These are phyloP conservation scores for Venusia cambrica DNA, from an alignment of 2,888 invertebrate genomes.

Conservation along the genomic window DNA sequence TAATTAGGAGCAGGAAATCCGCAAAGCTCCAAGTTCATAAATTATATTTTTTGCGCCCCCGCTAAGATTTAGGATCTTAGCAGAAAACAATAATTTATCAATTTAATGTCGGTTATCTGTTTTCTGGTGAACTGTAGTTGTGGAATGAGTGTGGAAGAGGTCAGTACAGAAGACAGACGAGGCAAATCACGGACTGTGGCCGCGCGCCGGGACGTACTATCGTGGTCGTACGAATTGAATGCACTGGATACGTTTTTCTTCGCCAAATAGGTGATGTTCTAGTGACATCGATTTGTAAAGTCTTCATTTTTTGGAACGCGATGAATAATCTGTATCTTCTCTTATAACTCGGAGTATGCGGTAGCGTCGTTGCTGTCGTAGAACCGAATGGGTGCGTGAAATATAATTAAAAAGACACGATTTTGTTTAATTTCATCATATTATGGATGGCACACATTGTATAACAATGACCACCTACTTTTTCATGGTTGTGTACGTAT, in stretches of 20 bases:
- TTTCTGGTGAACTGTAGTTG: constrained; percentile 8
- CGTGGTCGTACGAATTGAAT: not conserved
- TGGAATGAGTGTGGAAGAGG: no score
- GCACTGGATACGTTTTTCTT: constrained; percentile 1
- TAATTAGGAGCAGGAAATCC: constrained; percentile 5
- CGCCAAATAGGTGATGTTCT: not conserved
- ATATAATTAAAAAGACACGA: not conserved
- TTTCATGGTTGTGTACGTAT: not conserved
- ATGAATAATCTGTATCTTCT: no score
- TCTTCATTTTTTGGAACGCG: no score
- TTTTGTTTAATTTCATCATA: constrained; percentile 1
- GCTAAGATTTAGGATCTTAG: constrained; percentile 2
- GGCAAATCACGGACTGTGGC: no score
- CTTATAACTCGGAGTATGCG: not conserved
- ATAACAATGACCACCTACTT: not conserved
- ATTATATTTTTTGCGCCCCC: constrained; percentile 5
- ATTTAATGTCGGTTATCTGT: constrained; percentile 18
- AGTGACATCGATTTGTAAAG: no score
- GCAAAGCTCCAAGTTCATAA: constrained; percentile 1
- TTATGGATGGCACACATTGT: constrained; percentile 1
- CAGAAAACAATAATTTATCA: constrained; percentile 19
- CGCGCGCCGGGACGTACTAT: no score
- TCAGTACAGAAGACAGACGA: no score
- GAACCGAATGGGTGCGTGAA: constrained; percentile 1
- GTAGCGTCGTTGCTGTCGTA: not conserved